These are phyloP conservation scores for Euphydryas editha DNA, from an alignment of 2,888 invertebrate genomes.

Conservation along the genomic window DNA sequence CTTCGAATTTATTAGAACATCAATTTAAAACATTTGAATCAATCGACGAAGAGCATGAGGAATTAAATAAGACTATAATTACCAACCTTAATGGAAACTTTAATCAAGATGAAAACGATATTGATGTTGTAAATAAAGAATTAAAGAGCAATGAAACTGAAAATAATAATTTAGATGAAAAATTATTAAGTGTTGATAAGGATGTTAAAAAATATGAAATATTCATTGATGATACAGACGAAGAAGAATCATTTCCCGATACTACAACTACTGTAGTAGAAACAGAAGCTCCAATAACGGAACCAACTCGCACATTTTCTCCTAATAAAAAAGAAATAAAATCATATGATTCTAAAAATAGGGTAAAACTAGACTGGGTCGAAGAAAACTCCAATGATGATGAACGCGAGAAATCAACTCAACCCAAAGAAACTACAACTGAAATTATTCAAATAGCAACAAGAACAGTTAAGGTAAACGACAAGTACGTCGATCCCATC, in stretches of 20 bases:
- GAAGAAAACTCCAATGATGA: constrained; percentile 35
- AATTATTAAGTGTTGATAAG: constrained; percentile 22
- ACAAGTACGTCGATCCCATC: constrained; percentile 43
- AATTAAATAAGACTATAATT: constrained; percentile 18
- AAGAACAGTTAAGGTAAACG: constrained; percentile 21
- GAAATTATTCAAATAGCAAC: constrained; percentile 25
- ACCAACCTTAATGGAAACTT: background rate
- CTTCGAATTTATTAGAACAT: background rate
- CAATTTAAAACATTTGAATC: constrained; percentile 27
- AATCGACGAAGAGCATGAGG: constrained; percentile 29
- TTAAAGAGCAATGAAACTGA: background rate
- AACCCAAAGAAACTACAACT: constrained; percentile 19
- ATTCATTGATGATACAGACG: constrained; percentile 47
- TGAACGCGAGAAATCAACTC: constrained; percentile 18
- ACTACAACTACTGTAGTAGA: constrained; percentile 14
- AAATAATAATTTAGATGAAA: constrained; percentile 14
- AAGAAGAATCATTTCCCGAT: constrained; percentile 32
- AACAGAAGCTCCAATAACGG: background rate
- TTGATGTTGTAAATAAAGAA: constrained; percentile 1
- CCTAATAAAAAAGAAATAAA: constrained; percentile 6
- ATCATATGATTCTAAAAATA: constrained; percentile 16
- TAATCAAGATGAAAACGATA: constrained; percentile 8
- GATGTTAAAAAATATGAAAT: constrained; percentile 45
- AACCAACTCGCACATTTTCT: constrained; percentile 12
- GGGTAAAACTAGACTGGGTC: constrained; percentile 41